A percentile compares a stretch with the other conserved stretches of the same genome.
These are phyloP conservation scores for Conus canariensis DNA, from an alignment of 2,888 invertebrate genomes.

Conservation along the genomic window DNA sequence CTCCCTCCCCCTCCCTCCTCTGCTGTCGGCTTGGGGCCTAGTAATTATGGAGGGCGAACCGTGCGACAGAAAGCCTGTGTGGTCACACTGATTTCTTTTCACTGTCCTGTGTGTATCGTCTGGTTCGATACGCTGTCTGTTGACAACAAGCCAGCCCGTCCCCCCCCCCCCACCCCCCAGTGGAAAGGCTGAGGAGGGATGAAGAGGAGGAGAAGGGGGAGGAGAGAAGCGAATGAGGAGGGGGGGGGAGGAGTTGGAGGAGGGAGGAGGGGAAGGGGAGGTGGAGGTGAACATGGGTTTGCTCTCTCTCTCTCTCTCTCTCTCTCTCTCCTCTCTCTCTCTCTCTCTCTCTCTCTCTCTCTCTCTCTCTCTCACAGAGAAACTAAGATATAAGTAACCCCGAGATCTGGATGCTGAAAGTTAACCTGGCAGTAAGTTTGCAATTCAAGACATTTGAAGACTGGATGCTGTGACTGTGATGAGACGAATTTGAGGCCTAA, in stretches of 20 bases:
- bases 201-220: background rate
- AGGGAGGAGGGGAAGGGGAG: background rate
- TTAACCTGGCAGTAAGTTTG: no score
- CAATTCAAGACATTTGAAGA: no score
- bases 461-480: no score
- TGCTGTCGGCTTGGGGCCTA: background rate
- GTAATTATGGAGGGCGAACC: slow-evolving; percentile 27
- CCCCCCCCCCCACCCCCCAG: no score
- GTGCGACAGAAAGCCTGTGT: slow-evolving; percentile 25
- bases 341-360: no score
- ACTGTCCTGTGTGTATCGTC: slow-evolving; percentile 9
- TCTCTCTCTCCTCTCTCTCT: no score
- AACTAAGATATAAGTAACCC: no score
- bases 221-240: background rate
- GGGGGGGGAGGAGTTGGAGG: background rate
- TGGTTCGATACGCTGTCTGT: slow-evolving; percentile 29
- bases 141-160: background rate
- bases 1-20: background rate
- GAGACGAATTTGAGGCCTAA: no score
- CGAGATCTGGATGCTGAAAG: no score
- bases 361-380: no score
- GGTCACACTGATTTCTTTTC: slow-evolving; percentile 35
- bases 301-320: no score
- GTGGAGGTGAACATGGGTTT: background rate
- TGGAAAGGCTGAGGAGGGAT: background rate